phyloP scores from a whole-genome alignment of 2,888 invertebrate species.

The Eupithecia subumbrata region DNA sequence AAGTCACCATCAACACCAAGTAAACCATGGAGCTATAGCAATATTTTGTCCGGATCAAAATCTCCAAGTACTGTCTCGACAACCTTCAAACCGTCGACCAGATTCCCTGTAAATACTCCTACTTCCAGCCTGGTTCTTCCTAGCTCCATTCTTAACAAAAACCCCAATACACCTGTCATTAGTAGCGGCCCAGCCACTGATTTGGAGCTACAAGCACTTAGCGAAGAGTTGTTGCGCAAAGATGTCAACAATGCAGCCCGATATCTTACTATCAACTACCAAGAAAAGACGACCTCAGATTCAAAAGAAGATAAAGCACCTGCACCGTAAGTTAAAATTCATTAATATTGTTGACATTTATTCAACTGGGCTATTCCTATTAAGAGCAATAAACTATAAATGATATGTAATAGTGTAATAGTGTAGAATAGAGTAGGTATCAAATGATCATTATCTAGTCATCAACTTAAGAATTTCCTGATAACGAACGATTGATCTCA shows the following conservation, averaged over 20 bases:
- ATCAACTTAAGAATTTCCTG: background rate
- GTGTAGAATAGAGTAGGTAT: background rate
- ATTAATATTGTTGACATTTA: background rate
- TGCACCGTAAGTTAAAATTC: constrained; percentile 85
- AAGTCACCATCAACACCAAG: constrained; percentile 49
- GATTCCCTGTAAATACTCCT: constrained; percentile 44
- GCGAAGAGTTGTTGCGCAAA: constrained; percentile 88
- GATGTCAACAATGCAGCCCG: constrained; percentile 90
- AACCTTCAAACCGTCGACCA: constrained; percentile 51
- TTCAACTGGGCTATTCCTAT: background rate
- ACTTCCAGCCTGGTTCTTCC: constrained; percentile 62
- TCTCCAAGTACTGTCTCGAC: constrained; percentile 48
- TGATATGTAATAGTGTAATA: too few species aligned
- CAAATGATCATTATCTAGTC: background rate
- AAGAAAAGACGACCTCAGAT: constrained; percentile 89
- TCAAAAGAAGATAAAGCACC: constrained; percentile 89
- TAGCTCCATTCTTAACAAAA: constrained; percentile 75
- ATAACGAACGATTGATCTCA: constrained; percentile 3
- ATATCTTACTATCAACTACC: constrained; percentile 88
- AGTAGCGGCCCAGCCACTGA: constrained; percentile 75
- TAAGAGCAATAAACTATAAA: background rate
- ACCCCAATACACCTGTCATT: constrained; percentile 54
- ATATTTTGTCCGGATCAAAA: constrained; percentile 63
- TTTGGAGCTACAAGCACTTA: constrained; percentile 86
- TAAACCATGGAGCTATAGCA: constrained; percentile 69